A percentile compares a stretch with the other conserved stretches of the same genome.
These are phyloP conservation scores for Corythornis cristatus DNA, from an alignment of 2,113 vertebrate species.

Conservation along the genomic window DNA sequence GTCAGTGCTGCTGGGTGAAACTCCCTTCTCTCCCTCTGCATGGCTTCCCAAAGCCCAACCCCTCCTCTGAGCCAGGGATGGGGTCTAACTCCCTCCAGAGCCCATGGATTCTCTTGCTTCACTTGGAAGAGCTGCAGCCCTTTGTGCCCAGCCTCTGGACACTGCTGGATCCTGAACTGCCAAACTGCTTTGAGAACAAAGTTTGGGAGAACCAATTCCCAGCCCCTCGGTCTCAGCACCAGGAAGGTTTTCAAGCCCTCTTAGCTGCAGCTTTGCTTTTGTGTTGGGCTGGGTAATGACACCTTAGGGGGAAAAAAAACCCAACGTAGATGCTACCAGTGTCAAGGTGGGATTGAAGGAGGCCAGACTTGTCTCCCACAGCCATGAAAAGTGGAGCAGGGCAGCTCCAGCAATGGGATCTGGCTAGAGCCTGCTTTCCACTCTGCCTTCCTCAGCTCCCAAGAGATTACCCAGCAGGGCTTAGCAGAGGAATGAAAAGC, in stretches of 20 bases:
- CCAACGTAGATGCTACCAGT: fast-evolving
- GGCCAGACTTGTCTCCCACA: no score
- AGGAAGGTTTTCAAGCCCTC: background rate
- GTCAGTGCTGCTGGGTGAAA: background rate
- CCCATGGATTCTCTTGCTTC: background rate
- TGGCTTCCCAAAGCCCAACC: background rate
- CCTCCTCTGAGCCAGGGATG: background rate
- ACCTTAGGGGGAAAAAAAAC: background rate
- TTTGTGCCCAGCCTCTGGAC: background rate
- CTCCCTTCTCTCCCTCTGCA: background rate
- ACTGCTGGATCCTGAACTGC: background rate
- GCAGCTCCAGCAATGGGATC: background rate
- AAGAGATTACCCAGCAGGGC: background rate
- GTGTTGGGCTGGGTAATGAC: background rate
- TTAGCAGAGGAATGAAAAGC: slow-evolving; percentile 11
- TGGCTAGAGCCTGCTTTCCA: background rate
- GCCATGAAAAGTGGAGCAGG: fast-evolving
- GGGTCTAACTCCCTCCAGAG: background rate
- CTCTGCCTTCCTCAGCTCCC: background rate
- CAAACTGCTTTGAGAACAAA: background rate
- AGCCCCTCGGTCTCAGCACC: background rate
- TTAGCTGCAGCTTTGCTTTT: background rate
- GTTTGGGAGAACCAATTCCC: background rate
- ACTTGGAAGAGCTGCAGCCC: fast-evolving
- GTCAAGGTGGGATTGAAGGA: background rate